phyloP scores from a whole-genome alignment of 2,113 vertebrate species.

The Malurus melanocephalus region DNA sequence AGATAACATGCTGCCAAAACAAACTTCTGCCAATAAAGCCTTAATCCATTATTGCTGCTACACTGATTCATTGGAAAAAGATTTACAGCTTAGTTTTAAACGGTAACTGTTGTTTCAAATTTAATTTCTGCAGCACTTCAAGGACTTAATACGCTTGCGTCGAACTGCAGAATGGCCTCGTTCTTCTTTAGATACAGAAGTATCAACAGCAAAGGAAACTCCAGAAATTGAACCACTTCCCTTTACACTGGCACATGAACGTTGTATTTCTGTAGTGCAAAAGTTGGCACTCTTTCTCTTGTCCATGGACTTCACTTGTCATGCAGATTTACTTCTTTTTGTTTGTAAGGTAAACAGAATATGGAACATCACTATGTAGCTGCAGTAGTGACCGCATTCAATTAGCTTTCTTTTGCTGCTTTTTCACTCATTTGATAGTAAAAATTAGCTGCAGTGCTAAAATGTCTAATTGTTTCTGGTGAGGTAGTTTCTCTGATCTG shows the following conservation, averaged over 20 bases:
- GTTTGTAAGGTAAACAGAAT: constrained; percentile 89
- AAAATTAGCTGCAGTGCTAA: background rate
- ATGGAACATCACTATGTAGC: background rate
- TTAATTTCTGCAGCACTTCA: constrained; percentile 86
- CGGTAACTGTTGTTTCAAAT: background rate
- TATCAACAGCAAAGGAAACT: constrained; percentile 87
- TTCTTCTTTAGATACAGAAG: constrained; percentile 90
- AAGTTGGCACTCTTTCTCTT: constrained; percentile 94
- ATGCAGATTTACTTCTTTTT: constrained; percentile 95
- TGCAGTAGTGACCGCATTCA: background rate
- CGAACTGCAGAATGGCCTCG: constrained; percentile 97
- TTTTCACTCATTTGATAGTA: background rate
- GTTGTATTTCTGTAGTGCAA: constrained; percentile 96
- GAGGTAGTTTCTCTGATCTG: background rate
- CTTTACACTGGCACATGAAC: constrained; percentile 94
- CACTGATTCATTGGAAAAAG: background rate
- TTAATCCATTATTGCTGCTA: background rate
- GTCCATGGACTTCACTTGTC: constrained; percentile 98
- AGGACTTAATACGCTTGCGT: constrained; percentile 94
- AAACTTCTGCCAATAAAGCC: background rate
- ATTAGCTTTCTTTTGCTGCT: background rate
- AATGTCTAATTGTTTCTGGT: background rate
- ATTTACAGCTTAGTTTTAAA: background rate
- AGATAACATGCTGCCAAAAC: background rate
- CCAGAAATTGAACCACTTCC: constrained; percentile 94